phyloP scores from a whole-genome alignment of 2,113 vertebrate species.

The Motacilla alba region DNA sequence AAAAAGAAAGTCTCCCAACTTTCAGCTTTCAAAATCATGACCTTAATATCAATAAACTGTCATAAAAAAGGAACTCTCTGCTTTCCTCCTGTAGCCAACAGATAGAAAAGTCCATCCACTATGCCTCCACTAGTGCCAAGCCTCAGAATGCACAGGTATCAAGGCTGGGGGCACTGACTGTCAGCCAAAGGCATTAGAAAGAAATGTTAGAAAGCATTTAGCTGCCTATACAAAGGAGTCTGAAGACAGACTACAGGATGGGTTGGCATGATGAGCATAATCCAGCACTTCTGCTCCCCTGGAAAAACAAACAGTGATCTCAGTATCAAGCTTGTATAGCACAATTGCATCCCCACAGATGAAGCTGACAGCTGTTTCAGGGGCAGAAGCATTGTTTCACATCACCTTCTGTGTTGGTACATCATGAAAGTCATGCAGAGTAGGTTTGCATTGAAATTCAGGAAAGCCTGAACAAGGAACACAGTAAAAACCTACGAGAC shows the following conservation, averaged over 20 bases:
- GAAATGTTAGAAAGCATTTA: neutral
- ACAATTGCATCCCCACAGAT: fast-evolving
- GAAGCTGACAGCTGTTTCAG: neutral
- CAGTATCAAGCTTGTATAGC: too few relatives aligned
- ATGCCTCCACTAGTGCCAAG: neutral
- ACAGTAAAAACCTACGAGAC: neutral
- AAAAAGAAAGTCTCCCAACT: neutral
- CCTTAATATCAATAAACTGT: neutral
- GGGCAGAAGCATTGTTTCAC: neutral
- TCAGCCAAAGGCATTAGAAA: neutral
- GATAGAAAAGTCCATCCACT: neutral
- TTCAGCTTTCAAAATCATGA: neutral
- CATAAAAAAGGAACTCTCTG: neutral
- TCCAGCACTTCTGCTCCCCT: neutral
- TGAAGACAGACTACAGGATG: neutral
- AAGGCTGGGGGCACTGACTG: fast-evolving
- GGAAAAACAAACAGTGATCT: neutral
- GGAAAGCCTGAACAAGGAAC: neutral
- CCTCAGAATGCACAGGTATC: neutral
- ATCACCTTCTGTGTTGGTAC: neutral
- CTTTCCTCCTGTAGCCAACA: neutral
- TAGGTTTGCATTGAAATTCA: neutral
- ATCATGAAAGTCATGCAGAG: neutral
- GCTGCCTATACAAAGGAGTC: neutral
- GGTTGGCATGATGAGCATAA: neutral